Evolutionary conservation across 53 echinoderm and acorn worm genomes (phyloP), one percentile per base, ranked within the genome.

Genomic region (Paracentrotus lividus): DNA sequence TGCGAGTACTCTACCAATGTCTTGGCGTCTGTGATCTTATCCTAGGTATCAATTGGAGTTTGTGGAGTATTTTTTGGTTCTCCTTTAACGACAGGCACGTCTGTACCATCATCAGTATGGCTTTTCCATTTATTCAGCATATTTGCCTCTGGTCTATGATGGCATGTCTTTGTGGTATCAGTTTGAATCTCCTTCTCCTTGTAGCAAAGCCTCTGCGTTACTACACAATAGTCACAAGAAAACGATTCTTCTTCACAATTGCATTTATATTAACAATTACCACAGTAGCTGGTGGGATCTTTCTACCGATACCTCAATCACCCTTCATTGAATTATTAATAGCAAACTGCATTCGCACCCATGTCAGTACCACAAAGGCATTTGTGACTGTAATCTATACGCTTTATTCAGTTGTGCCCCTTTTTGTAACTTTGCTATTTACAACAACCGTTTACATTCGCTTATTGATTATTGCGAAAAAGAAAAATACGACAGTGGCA

Each of bases 171-270:
- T 81, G 16, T 24, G 81, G 81, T 8, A 81, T 81, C 47, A 81
- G 47, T 45, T 81, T 81, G 6, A 81, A 81, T 27, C 49, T 81
- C 9, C 47, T 45, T 81, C 47, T 81, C 9, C 47, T 81, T 14
- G 47, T 81, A 24, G 47, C 81, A 47, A 44, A 42, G 18, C 81
- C 81, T n/a, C 47, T 81, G 3, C 81, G 81, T n/a, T 81, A 81
- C 47, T 47, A 81, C n/a, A 81, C 81, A 0, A 81, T 81, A 0
- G 81, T 81, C 5, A n/a, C n/a, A 81, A 44, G 81, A 26, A 47
- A 15, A 27, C 18, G 49, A 2, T 81, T 81, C 47, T 0, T 44
- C 47, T 45, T 2, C 3, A 47, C 27, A 47, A 24, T 81, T 27
- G 1, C 47, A 8, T 5, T 1, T 42, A 8, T n/a, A 6, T 45